Conservation (phyloP, 2,888 invertebrate species). For the Conomelus anceps region DNA sequence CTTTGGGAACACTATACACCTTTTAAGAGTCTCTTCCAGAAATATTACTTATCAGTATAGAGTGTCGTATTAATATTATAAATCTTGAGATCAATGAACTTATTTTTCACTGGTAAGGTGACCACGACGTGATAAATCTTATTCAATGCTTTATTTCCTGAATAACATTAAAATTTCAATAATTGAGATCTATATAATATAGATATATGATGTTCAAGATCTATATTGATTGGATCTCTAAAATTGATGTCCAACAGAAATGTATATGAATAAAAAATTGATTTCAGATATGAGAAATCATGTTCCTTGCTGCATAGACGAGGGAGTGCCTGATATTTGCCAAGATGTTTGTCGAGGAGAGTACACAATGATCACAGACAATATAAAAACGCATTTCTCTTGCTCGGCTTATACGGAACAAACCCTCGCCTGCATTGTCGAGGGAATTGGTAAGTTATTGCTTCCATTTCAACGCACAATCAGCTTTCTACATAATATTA, state of each 20-base stretch:
- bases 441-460: constrained; percentile 57
- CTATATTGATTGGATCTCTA: background rate
- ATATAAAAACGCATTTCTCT: constrained; percentile 75
- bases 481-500: background rate
- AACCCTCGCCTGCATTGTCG: constrained; percentile 74
- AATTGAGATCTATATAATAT: background rate
- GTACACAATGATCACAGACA: constrained; percentile 76
- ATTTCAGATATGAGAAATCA: constrained; percentile 71
- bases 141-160: background rate
- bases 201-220: background rate
- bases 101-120: background rate
- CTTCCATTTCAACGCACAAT: background rate
- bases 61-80: no score
- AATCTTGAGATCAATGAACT: background rate
- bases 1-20: no score
- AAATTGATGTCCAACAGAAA: background rate
- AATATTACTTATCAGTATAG: no score
- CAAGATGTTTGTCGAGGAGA: constrained; percentile 80
- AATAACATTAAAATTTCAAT: background rate
- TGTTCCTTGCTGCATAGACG: constrained; percentile 75
- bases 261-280: background rate
- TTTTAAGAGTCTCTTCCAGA: no score
- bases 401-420: constrained; percentile 76
- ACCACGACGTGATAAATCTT: background rate
- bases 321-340: constrained; percentile 75